A percentile compares a stretch with the other conserved stretches of the same genome.
Conservation (phyloP, 2,113 vertebrate genomes). For the Boleophthalmus pectinirostris region DNA sequence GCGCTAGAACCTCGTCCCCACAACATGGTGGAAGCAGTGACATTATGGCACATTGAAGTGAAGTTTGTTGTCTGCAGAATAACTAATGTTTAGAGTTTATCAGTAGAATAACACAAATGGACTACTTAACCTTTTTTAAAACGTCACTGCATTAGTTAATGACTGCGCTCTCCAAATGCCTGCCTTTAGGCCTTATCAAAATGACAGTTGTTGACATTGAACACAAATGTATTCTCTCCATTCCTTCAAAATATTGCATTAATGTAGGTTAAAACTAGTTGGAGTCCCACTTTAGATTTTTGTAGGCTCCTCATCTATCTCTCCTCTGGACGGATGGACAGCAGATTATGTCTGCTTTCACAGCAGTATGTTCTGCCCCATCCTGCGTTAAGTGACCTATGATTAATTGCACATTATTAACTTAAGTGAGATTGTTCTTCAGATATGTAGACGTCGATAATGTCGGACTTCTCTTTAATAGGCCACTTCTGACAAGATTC, state of each 20-base stretch:
- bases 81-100: no score
- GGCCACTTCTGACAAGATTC: conserved; percentile 73
- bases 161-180: no score
- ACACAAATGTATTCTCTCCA: neutral
- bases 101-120: no score
- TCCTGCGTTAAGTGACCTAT: conserved; percentile 70
- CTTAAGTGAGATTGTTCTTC: conserved; percentile 71
- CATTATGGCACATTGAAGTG: no score
- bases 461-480: conserved; percentile 75
- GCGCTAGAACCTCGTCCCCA: neutral
- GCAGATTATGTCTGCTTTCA: conserved; percentile 53
- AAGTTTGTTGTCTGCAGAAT: no score
- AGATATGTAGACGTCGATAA: conserved; percentile 70
- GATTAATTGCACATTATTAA: conserved; percentile 80
- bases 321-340: conserved; percentile 43
- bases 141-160: no score
- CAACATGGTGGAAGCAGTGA: no score
- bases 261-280: neutral
- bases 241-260: neutral
- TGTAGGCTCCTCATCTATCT: conserved; percentile 42
- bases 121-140: no score
- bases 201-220: neutral
- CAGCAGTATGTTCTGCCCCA: conserved; percentile 38
- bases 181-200: no score
- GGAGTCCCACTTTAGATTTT: neutral